Base-by-base conservation (phyloP, 1,140 invertebrate species). In the Druon quercuslanigerum region DNA sequence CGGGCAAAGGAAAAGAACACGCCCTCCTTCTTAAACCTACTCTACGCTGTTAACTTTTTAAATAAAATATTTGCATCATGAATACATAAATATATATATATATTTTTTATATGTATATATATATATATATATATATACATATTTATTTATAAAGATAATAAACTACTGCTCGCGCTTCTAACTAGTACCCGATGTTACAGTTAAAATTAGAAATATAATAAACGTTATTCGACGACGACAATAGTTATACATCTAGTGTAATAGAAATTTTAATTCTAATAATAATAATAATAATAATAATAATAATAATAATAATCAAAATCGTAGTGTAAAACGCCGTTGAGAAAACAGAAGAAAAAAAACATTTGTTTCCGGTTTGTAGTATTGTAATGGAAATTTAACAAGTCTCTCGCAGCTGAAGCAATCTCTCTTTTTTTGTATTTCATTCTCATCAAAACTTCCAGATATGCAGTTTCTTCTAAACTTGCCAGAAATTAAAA, bases 171-270 rank as follows among this genome's bases (percentile, higher is more conserved):
- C 79, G 78, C 73, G 72, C 74, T 79, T 51, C 76, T 85, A 88
- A 73, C 75, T 86, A 86, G 79, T 88, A 87, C 86, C 87, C 85
- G 84, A 85, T 79, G 81, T 87, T 88, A 87, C 79, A 84, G 71
- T 80, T 83, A 85, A 84, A 84, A 85, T 84, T 86, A 84, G 74
- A 85, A 85, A 84, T 86, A 85, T 83, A 86, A 83, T 87, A 87
- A 85, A 84, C 79, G 82, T 83, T 85, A 82, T 77, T 81, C 74
- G 75, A 85, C 80, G 73, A 73, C 75, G 82, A 84, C 75, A 83
- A 85, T 84, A 80, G 76, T 80, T 75, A 74, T 73, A 78, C 77
- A 84, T 73, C 79, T 74, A 75, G 75, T 80, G 52, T 79, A 79
- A 75, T 83, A 72, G 54, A 79, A 80, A 79, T 79, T 77, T 9